These are phyloP conservation scores for Plebejus anna DNA, from an alignment of 2,888 invertebrate species.

Conservation along the genomic window DNA sequence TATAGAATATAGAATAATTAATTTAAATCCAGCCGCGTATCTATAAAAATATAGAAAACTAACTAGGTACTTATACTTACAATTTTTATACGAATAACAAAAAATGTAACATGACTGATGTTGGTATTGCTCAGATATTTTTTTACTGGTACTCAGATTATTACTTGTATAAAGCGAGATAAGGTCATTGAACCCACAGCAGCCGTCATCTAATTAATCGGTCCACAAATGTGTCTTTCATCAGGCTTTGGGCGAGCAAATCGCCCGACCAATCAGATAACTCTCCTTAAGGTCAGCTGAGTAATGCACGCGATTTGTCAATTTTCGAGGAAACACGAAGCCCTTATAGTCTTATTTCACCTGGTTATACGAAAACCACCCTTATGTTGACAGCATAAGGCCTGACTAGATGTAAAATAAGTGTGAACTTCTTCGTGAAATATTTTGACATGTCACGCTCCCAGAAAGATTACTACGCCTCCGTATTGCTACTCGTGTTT, in stretches of 20 bases:
- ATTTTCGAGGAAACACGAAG: slow-evolving; percentile 41
- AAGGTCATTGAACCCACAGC: background rate
- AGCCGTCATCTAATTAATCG: slow-evolving; percentile 32
- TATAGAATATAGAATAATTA: no score
- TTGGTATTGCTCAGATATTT: background rate
- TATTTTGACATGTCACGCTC: slow-evolving; percentile 38
- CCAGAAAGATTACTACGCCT: slow-evolving; percentile 38
- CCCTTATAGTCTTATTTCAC: background rate
- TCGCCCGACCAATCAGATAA: slow-evolving; percentile 43
- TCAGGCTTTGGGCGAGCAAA: slow-evolving; percentile 38
- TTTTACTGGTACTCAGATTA: background rate
- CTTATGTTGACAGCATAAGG: background rate
- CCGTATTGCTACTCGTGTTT: background rate
- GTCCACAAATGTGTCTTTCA: slow-evolving; percentile 42
- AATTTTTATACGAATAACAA: no score
- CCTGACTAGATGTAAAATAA: background rate
- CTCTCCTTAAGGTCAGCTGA: slow-evolving; percentile 39
- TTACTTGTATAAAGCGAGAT: background rate
- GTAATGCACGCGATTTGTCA: slow-evolving; percentile 44
- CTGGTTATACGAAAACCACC: background rate
- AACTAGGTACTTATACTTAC: no score
- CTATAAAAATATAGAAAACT: background rate
- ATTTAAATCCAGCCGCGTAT: background rate
- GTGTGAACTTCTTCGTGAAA: slow-evolving; percentile 36
- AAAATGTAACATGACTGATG: no score